phyloP scores from a whole-genome alignment of 2,888 invertebrate genomes.

The Tenthredo distinguenda region DNA sequence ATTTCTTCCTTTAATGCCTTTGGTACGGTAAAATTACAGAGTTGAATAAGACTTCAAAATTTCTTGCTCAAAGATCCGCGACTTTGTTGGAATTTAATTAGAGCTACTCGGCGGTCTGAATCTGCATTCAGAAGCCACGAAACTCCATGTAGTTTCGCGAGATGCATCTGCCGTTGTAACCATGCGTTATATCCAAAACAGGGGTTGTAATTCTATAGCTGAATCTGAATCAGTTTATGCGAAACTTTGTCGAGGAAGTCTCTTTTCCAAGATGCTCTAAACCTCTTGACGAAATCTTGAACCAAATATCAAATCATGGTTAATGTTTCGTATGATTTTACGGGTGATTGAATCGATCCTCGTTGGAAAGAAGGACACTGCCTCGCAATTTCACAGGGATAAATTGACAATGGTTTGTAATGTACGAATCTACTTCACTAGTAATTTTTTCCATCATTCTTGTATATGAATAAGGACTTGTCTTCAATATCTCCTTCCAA shows the following conservation, averaged over 20 bases:
- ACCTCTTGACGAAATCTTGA: constrained; percentile 13
- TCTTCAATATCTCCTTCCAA: neutral
- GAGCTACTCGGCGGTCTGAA: constrained; percentile 2
- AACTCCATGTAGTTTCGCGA: neutral
- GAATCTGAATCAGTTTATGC: constrained; percentile 19
- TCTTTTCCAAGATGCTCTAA: neutral
- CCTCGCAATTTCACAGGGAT: neutral
- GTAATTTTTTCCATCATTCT: neutral
- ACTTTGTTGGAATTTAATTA: constrained; percentile 32
- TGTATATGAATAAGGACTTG: neutral
- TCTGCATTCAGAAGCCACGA: constrained; percentile 18
- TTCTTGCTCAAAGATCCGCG: constrained; percentile 8
- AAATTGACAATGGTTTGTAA: constrained; percentile 27
- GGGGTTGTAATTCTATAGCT: constrained; percentile 1
- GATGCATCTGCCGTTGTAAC: constrained; percentile 24
- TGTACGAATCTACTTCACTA: neutral
- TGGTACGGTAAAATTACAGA: neutral
- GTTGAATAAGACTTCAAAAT: constrained; percentile 24
- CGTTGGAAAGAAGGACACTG: neutral
- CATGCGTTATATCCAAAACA: constrained; percentile 16
- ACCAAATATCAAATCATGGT: constrained; percentile 8
- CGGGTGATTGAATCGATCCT: neutral
- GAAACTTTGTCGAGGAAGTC: neutral
- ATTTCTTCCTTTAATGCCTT: constrained; percentile 17
- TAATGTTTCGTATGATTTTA: constrained; percentile 30